These are phyloP conservation scores for Mesodorylaimus sp. DNA, from an alignment of 2,888 invertebrate genomes.

Conservation along the genomic window DNA sequence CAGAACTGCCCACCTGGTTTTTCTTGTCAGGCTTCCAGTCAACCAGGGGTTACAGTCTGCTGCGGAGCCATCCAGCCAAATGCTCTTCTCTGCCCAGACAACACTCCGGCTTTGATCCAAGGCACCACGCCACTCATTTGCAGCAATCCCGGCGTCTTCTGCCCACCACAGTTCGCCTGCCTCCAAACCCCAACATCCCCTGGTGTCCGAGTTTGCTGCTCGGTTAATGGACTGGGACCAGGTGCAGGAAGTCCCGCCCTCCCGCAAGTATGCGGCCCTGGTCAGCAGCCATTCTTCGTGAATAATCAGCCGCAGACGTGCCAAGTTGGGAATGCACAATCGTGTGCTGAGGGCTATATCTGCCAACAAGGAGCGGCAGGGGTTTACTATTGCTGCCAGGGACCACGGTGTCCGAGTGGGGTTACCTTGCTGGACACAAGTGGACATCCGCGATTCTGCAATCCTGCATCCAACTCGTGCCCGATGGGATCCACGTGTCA, in stretches of 20 bases:
- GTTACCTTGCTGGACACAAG: not conserved
- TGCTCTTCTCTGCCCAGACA: not conserved
- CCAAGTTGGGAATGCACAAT: not conserved
- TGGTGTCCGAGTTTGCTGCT: not conserved
- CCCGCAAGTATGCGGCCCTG: not conserved
- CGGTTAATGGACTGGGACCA: not conserved
- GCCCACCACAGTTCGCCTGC: not conserved
- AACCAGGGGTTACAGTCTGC: not conserved
- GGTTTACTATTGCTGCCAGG: constrained; percentile 6
- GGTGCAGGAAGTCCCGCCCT: not conserved
- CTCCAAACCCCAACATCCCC: not conserved
- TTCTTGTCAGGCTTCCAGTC: not conserved
- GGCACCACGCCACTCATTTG: no score
- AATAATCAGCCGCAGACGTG: not conserved
- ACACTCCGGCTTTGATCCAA: no score
- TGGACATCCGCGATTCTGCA: constrained; percentile 1
- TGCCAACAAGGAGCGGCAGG: constrained; percentile 1
- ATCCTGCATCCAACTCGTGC: not conserved
- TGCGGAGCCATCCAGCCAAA: not conserved
- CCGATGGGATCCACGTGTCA: not conserved
- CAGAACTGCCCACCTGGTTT: not conserved
- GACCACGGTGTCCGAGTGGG: constrained; percentile 4
- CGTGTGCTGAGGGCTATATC: not conserved
- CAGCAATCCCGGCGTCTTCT: not conserved
- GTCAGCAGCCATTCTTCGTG: not conserved